Percentiles rank a stretch among this genome's conserved stretches.
Evolutionary conservation across 2,888 invertebrate genomes (phyloP).

Genomic region (Cyrtodaria siliqua): DNA sequence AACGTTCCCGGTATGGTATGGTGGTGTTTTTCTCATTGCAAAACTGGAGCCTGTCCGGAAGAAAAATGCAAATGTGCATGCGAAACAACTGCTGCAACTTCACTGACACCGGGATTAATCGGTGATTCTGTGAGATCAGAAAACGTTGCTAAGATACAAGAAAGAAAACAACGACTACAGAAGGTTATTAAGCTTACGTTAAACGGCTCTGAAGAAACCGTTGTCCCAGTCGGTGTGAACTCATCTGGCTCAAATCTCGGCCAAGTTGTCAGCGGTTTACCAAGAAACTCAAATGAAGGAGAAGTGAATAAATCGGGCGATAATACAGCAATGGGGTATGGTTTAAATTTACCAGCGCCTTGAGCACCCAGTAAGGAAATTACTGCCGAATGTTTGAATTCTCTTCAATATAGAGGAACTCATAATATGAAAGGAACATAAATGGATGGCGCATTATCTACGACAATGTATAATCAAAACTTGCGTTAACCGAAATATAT

Average conservation of each 20-base stretch:
- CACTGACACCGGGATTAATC: too few relatives aligned
- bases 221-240: slow-evolving; percentile 5
- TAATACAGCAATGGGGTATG: too few relatives aligned
- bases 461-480: too few relatives aligned
- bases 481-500: too few relatives aligned
- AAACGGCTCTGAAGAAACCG: slow-evolving; percentile 7
- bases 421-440: too few relatives aligned
- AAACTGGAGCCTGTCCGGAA: slow-evolving; percentile 35
- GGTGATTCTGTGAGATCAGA: too few relatives aligned
- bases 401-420: too few relatives aligned
- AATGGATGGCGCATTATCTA: too few relatives aligned
- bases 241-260: neutral
- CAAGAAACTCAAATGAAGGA: neutral
- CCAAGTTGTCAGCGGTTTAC: neutral
- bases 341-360: too few relatives aligned
- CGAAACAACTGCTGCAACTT: neutral
- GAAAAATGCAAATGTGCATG: slow-evolving; percentile 47
- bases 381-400: too few relatives aligned
- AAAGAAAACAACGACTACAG: neutral
- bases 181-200: slow-evolving; percentile 17
- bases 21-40: slow-evolving; percentile 58
- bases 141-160: neutral
- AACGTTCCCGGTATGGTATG: slow-evolving; percentile 51
- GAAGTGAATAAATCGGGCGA: too few relatives aligned
- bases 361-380: too few relatives aligned